Conservation (phyloP, 2,797 vertebrate genomes). For the Cossypha caffra region DNA sequence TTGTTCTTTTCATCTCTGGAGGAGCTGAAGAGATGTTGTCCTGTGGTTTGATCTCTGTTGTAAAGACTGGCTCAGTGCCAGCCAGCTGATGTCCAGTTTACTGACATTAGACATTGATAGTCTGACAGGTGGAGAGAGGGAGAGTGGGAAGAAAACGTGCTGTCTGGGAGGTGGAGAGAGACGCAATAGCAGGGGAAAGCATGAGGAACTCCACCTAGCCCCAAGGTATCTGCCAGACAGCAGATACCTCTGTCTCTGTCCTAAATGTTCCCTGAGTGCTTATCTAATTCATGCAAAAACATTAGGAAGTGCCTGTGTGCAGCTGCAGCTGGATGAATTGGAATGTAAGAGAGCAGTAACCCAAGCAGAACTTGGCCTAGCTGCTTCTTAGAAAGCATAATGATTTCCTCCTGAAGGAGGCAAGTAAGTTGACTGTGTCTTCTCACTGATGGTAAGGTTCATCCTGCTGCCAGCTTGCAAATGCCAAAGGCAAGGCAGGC, state of each 20-base stretch:
- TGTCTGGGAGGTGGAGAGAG: neutral
- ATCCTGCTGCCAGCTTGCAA: neutral
- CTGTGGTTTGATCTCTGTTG: neutral
- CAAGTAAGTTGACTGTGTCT: neutral
- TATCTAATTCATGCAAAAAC: neutral
- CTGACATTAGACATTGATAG: neutral
- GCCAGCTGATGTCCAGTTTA: neutral
- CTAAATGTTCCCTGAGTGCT: neutral
- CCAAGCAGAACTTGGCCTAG: neutral
- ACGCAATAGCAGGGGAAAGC: neutral
- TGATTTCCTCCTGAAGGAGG: neutral
- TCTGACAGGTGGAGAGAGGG: neutral
- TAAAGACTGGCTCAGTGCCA: neutral
- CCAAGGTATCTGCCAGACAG: neutral
- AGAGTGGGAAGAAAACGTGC: neutral
- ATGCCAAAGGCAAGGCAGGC: neutral
- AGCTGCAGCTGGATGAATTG: neutral
- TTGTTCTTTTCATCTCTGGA: neutral
- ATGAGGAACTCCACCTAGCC: neutral
- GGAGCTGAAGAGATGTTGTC: neutral
- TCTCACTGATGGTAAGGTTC: neutral
- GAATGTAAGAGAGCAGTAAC: neutral
- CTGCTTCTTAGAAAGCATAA: neutral
- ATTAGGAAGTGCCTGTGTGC: neutral
- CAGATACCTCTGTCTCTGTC: neutral